Base-by-base conservation (phyloP, 2,797 vertebrate genomes). In the Vireo griseus region DNA sequence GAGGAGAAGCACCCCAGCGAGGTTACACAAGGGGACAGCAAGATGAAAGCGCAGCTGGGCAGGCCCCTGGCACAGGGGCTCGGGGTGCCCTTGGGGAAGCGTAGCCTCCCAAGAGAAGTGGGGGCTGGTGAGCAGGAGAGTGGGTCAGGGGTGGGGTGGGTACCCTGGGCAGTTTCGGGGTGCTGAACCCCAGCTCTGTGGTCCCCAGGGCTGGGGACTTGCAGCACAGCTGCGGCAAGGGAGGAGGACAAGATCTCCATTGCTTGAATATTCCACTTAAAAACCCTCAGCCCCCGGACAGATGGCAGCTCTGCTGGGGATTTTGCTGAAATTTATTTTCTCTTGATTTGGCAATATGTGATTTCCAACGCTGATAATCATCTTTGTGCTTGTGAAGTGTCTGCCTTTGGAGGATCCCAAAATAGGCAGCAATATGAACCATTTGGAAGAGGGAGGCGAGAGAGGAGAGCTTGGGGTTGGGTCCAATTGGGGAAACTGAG, bases 261-360 rank as follows among this genome's bases (percentile, higher is more conserved):
- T 0, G 5, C 55, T 40, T 48, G 35, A 76, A 77, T 42, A 54
- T 74, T 89, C 26, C 55, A 31, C 80, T 94, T 67, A 45, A 71
- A 86, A 81, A 42, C 59, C 51, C 14, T 0, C 92, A 92, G 94
- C 90, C 88, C 93, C 92, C 21, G 8, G 92, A 31, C 95, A 94
- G 92, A 94, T 94, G 95, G 92, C 24, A 44, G 71, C 94, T 93
- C 89, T 85, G 92, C 91, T 84, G 91, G 92, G 81, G 89, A 73
- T 91, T 88, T 79, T 94, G 89, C 91, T 92, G 94, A 76, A 79
- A 85, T 88, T 35, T 86, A 35, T 95, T 89, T 92, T 91, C 89
- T 78, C 91, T 92, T 66, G 55, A 44, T 93, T 93, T 92, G 89
- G 92, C 89, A 83, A 87, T 40, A 52, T 62, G 91, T n/a, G 89